Evolutionary conservation across 2,113 vertebrate species (phyloP), one percentile per base, ranked within the genome.

Genomic region (Osmerus mordax): DNA sequence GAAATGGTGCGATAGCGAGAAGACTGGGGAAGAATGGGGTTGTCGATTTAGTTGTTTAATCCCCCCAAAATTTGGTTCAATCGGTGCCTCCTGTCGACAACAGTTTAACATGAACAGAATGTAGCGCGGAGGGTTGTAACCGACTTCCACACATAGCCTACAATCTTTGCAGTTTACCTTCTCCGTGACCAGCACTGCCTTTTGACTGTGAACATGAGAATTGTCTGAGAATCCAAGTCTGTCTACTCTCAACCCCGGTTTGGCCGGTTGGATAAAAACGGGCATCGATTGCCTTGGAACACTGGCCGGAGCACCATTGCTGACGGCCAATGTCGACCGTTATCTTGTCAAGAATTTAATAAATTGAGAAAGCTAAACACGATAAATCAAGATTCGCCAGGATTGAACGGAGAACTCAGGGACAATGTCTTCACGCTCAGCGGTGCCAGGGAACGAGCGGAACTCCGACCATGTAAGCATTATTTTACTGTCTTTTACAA

Each of bases 401-500:
- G 21, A 21, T 14, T 13, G 64, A 21, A 25, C 65, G 73, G 58
- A 64, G 52, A 59, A 67, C 79, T 77, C 78, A 74, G 82, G 74
- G 78, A 84, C 77, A 72, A 86, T 86, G 85, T 83, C 85, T 82
- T 84, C 85, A 68, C 82, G 85, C 32, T 77, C 82, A 68, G 75
- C 85, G 29, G 76, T 83, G 15, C 82, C 69, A n/a, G 83, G 83
- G 54, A 84, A 81, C 73, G 85, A 86, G 32, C 73, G 82, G 75
- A 86, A 86, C 73, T 78, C 78, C 19, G 85, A 86, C 77, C 85
- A 84, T 67, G 85, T 86, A 84, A 86, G 82, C 78, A 23, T n/a
- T 23, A 15, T 64, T 64, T 32, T n/a, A 64, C 62, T n/a, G 29
- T n/a, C 62, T 32, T 64, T 29, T 3, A 41, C 28, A 64, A 29